Evolutionary conservation across 2,888 invertebrate genomes (phyloP), one percentile per base, ranked within the genome.

Genomic region (Argynnis bischoffii): DNA sequence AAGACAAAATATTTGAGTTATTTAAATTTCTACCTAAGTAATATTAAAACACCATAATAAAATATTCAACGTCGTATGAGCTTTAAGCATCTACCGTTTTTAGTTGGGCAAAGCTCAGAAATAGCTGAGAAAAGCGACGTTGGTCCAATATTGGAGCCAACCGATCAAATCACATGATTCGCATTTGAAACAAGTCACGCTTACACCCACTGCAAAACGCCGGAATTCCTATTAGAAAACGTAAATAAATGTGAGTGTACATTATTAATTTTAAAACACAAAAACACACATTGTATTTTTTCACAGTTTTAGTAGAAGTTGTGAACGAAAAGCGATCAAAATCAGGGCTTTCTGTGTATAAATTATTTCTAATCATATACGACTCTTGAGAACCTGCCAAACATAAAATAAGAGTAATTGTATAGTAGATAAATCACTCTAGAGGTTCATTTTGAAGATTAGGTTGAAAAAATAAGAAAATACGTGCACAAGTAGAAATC

Each of bases 161-260:
- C 26, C 26, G 26, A 26, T 84, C 88, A 84, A 87, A 86, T 90
- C 90, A 90, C 89, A 89, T 90, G 90, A 90, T 86, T 85, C 85
- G 86, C 83, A 88, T 89, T 86, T 85, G 79, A 83, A 83, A 80
- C 87, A 80, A 84, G 88, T 89, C 88, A 90, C 88, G 89, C 88
- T 87, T 76, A 81, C 88, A 82, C 88, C 84, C 86, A 86, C 88
- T 48, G 61, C 55, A 47, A 56, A 67, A 59, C 63, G 67, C 56
- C 55, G 66, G 69, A 69, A 64, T 67, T 68, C 55, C 46, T 51
- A 59, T 26, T 53, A 59, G 18, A 56, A 48, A 47, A 48, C 21
- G 46, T 35, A 55, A 68, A 69, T 64, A 65, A 21, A 54, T 65
- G 64, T 53, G 57, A 46, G 15, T 59, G 5, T 54, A 15, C 13